Evolutionary conservation across 2,113 vertebrate genomes (phyloP).

Genomic region (Perognathus longimembris): DNA sequence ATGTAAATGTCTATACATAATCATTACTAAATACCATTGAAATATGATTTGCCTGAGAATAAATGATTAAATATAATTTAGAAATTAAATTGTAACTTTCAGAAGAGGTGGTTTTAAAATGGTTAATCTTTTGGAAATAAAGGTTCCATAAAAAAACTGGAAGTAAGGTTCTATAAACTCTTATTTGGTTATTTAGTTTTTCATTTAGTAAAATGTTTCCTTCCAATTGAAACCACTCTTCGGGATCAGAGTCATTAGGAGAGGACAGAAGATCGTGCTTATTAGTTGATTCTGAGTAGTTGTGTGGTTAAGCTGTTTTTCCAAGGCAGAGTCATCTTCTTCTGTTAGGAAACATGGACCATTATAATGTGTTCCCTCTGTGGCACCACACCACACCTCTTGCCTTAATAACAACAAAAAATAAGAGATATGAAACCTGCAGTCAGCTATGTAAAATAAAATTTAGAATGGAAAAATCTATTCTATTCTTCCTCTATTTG

Average conservation of each 20-base stretch:
- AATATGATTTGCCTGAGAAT: neutral
- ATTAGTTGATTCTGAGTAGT: conserved; percentile 61
- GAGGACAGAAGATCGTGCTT: conserved; percentile 46
- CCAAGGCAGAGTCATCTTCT: neutral
- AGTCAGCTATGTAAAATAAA: neutral
- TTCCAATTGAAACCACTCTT: conserved; percentile 32
- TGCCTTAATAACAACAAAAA: neutral
- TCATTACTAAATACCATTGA: conserved; percentile 2
- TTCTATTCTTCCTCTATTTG: neutral
- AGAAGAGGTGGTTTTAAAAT: neutral
- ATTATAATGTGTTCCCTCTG: conserved; percentile 26
- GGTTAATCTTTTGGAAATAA: neutral
- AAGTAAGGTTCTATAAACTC: conserved; percentile 13
- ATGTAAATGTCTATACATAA: neutral
- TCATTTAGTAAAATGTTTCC: conserved; percentile 50
- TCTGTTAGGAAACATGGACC: neutral
- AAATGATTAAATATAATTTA: conserved; percentile 34
- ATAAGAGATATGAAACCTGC: neutral
- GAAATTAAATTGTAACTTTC: conserved; percentile 14
- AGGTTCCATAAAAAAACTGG: neutral
- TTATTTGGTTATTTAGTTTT: conserved; percentile 36
- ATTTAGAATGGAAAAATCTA: neutral
- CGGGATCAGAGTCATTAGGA: conserved; percentile 56
- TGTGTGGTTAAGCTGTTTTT: conserved; percentile 57
- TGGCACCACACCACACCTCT: neutral